A percentile compares a stretch with the other conserved stretches of the same genome.
Conservation (phyloP, 1,140 invertebrate genomes). For the Thaumatotibia leucotreta region DNA sequence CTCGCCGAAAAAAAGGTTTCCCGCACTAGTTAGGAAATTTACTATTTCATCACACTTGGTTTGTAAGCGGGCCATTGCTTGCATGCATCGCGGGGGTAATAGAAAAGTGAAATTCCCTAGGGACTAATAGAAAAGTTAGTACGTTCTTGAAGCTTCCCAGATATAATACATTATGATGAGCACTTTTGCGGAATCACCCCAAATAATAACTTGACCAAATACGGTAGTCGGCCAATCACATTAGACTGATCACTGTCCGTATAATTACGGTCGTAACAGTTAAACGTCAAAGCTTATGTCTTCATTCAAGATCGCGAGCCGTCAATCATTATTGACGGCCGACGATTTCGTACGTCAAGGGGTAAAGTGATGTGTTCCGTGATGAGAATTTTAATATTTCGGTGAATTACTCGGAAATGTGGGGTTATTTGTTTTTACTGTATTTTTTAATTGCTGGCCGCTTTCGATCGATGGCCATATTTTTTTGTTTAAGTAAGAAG, state of each 20-base stretch:
- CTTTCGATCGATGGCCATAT: not conserved
- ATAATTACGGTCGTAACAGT: constrained; percentile 37
- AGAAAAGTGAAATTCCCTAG: too few species aligned
- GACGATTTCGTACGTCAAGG: not conserved
- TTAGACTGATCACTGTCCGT: constrained; percentile 32
- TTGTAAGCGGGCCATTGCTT: too few species aligned
- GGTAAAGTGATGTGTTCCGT: not conserved
- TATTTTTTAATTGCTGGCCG: not conserved
- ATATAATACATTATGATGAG: not conserved
- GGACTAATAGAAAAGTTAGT: too few species aligned
- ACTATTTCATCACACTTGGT: too few species aligned
- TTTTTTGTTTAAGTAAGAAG: too few species aligned
- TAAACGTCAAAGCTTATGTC: constrained; percentile 39
- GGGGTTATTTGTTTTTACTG: not conserved
- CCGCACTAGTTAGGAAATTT: too few species aligned
- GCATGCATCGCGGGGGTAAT: too few species aligned
- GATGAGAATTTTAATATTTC: not conserved
- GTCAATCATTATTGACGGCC: not conserved
- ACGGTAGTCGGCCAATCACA: constrained; percentile 32
- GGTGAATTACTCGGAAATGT: too few species aligned
- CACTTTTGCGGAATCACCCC: not conserved
- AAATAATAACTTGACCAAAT: constrained; percentile 28
- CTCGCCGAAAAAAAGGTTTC: too few species aligned
- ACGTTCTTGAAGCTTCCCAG: too few species aligned
- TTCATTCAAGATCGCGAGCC: constrained; percentile 30